Percentiles rank a stretch among this genome's conserved stretches.
Conservation (phyloP, 2,113 vertebrate genomes). For the Arvicanthis niloticus region DNA sequence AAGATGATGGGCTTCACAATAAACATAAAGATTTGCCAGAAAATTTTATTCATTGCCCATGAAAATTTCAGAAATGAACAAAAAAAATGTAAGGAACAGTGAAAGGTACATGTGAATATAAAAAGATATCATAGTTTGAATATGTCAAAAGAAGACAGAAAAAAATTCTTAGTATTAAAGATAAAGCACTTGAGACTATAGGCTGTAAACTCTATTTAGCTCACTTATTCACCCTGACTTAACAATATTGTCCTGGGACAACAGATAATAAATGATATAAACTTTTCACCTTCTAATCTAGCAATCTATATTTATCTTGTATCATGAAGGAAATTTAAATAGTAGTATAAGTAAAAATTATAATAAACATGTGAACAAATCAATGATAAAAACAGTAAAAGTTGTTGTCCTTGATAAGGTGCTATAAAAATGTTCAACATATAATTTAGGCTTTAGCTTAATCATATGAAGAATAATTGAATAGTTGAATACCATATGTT, state of each 20-base stretch:
- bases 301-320: background rate
- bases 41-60: background rate
- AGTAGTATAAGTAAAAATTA: background rate
- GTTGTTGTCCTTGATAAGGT: background rate
- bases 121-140: background rate
- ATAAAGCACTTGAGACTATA: background rate
- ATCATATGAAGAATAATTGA: background rate
- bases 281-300: background rate
- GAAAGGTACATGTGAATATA: background rate
- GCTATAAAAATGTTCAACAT: background rate
- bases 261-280: background rate
- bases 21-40: background rate
- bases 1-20: rapidly evolving
- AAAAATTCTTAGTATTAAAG: background rate
- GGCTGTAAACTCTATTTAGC: background rate
- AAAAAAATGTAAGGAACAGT: background rate
- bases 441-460: background rate
- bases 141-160: rapidly evolving
- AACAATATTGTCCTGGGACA: background rate
- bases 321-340: background rate
- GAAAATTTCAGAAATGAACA: background rate
- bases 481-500: background rate
- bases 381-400: background rate
- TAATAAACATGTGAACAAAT: background rate
- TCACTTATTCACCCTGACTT: background rate